Evolutionary conservation across 1,140 invertebrate genomes (phyloP), one percentile per base, ranked within the genome.

Genomic region (Ceratoteleas bidentatus): DNA sequence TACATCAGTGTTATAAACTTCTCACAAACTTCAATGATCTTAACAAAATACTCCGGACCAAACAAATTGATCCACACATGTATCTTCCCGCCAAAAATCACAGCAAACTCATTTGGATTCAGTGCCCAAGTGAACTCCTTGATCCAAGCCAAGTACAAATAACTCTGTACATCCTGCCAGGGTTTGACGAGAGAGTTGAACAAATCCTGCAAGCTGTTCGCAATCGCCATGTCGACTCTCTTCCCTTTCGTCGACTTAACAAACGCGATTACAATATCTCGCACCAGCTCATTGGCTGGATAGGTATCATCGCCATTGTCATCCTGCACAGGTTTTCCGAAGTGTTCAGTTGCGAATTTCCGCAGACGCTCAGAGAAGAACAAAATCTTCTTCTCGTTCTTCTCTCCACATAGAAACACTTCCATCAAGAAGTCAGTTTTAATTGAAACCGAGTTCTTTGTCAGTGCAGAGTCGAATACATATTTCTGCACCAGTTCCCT

Each of bases 401-500:
- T 15, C 16, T 52, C 36, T 6, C 13, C 34, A n/a, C 2, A 7
- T 11, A 76, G 16, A 32, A 47, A 68, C 6, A 54, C 15, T 6
- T 61, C 6, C n/a, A 76, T 61, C 1, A 66, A 0, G 33, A 60
- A 65, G 4, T 38, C 5, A 11, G n/a, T 11, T 10, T 3, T 9
- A 14, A 74, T n/a, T n/a, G 24, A 11, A 16, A 47, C n/a, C 11
- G n/a, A 14, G n/a, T 56, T 24, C 0, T 6, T 3, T n/a, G 56
- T 24, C 0, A 58, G 0, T 6, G 34, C 38, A 5, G 58, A 34
- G 34, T 47, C 24, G 14, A 77, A 77, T 8, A 69, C n/a, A 10
- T 77, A 77, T 8, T 49, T 64, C 32, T 62, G 32, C 24, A 77
- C 56, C 33, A 77, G 40, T 2, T 77, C 14, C 34, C 36, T 2